Conservation (phyloP, 37 sponge, comb jelly and placozoan species). For the Ianthella basta region DNA sequence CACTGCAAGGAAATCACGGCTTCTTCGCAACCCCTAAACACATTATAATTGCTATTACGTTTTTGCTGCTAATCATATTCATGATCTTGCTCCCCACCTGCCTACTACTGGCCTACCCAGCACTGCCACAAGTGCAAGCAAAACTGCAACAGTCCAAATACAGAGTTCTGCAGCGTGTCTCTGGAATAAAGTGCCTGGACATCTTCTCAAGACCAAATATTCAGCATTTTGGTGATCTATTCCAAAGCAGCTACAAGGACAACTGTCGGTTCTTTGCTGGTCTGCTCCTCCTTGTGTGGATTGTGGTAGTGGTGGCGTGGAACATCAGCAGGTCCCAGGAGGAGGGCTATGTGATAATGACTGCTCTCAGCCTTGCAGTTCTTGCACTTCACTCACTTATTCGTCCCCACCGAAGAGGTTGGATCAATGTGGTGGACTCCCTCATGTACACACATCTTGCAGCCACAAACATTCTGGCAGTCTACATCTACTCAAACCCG, state of each 20-base stretch:
- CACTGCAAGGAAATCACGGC: background rate
- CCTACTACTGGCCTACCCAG: slow-evolving; percentile 17
- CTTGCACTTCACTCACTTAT: background rate
- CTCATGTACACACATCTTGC: slow-evolving; percentile 6
- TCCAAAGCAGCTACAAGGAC: slow-evolving; percentile 25
- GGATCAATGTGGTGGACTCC: slow-evolving; percentile 20
- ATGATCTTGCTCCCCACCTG: slow-evolving; percentile 6
- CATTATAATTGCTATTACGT: background rate
- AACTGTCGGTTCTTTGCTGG: slow-evolving; percentile 20
- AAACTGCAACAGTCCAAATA: background rate
- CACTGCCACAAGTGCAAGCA: slow-evolving; percentile 10
- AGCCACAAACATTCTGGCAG: background rate
- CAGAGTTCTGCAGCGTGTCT: background rate
- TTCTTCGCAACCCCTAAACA: background rate
- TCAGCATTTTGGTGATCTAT: slow-evolving; percentile 24
- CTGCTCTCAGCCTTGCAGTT: background rate
- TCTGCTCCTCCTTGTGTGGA: background rate
- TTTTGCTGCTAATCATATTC: background rate
- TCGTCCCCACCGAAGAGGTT: background rate
- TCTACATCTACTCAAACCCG: too few relatives aligned
- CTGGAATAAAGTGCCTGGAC: background rate
- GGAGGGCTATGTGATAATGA: background rate
- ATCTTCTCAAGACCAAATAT: background rate
- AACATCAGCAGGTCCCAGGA: background rate
- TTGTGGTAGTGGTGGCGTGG: slow-evolving; percentile 21